Conservation (phyloP, 2,113 vertebrate genomes). For the Cercopithecus mona region DNA sequence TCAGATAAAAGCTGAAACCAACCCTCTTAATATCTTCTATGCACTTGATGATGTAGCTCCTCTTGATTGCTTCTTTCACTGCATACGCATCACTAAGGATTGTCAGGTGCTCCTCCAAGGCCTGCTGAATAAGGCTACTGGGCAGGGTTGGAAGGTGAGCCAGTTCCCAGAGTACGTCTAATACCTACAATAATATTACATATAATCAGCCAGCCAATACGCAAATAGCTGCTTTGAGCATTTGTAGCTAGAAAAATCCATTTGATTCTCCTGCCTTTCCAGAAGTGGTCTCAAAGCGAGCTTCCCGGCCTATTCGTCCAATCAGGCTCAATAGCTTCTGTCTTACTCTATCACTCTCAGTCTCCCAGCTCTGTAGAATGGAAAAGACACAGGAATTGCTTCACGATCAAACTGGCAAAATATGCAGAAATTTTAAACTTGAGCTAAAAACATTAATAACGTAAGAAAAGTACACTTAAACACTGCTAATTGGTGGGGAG, state of each 20-base stretch:
- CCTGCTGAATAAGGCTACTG: constrained; percentile 95
- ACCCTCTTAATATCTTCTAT: constrained; percentile 99
- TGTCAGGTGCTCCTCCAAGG: constrained; percentile 96
- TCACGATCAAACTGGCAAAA: constrained; percentile 23
- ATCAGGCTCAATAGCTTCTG: constrained; percentile 98
- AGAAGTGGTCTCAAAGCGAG: constrained; percentile 95
- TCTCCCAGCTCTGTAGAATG: constrained; percentile 94
- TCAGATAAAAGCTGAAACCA: constrained; percentile 53
- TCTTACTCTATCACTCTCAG: constrained; percentile 94
- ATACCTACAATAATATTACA: constrained; percentile 86
- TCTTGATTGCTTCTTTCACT: constrained; percentile 96
- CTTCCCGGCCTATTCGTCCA: constrained; percentile 96
- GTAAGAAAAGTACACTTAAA: background rate
- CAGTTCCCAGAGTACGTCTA: constrained; percentile 98
- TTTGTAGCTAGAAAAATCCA: constrained; percentile 18
- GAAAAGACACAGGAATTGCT: background rate
- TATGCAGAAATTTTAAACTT: background rate
- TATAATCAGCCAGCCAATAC: background rate
- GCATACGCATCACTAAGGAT: constrained; percentile 99
- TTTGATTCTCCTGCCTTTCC: constrained; percentile 89
- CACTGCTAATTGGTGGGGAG: background rate
- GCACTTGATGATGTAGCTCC: constrained; percentile 98
- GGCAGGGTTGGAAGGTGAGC: constrained; percentile 96
- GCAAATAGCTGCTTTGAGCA: background rate
- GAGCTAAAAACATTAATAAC: background rate